These are phyloP conservation scores for Ranitomeya variabilis DNA, from an alignment of 2,113 vertebrate genomes.

Conservation along the genomic window DNA sequence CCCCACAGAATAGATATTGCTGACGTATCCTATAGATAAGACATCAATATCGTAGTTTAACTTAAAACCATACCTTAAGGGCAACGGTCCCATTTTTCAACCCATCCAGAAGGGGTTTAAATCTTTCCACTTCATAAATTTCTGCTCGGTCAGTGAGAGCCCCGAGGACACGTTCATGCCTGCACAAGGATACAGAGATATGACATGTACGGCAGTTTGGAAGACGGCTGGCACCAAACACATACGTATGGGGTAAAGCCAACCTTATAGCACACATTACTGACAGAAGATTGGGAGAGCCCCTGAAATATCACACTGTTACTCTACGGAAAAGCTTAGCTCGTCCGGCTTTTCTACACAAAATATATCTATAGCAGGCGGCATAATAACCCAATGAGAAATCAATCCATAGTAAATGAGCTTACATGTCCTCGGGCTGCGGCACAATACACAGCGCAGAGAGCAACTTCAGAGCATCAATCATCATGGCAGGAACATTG, in stretches of 20 bases:
- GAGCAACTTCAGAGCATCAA: constrained; percentile 83
- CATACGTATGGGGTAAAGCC: background rate
- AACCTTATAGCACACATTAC: background rate
- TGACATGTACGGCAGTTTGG: background rate
- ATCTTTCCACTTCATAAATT: constrained; percentile 80
- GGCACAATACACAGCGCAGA: constrained; percentile 89
- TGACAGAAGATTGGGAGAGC: no score
- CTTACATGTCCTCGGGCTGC: constrained; percentile 84
- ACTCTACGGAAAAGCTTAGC: background rate
- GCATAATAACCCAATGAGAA: background rate
- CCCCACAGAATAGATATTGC: no score
- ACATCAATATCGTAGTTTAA: no score
- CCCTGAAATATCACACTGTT: background rate
- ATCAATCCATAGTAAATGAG: constrained; percentile 5
- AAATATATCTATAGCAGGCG: no score
- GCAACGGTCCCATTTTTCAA: constrained; percentile 75
- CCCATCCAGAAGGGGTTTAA: constrained; percentile 82
- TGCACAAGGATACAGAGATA: constrained; percentile 57
- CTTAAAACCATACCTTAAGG: constrained; percentile 71
- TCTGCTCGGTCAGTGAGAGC: constrained; percentile 86
- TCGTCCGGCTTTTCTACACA: background rate
- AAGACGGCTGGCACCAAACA: background rate
- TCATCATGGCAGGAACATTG: constrained; percentile 84
- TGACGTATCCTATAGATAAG: no score
- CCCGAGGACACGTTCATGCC: constrained; percentile 85